Conservation (phyloP, 2,797 vertebrate species). For the Darevskia mixta region DNA sequence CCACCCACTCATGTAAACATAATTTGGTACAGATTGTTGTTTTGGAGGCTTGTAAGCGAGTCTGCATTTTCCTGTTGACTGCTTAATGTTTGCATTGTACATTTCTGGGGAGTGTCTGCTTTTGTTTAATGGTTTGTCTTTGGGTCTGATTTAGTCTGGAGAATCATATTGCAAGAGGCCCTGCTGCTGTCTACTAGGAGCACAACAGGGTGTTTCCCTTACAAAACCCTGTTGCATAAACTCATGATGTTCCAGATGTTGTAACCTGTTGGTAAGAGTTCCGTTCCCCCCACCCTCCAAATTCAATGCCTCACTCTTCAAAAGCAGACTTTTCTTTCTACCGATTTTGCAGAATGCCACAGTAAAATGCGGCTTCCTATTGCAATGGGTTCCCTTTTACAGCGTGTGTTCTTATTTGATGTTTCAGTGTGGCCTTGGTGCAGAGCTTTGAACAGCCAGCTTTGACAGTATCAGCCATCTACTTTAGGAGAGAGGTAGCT, state of each 20-base stretch:
- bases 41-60: not conserved
- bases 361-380: not conserved
- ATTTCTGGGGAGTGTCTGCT: slow-evolving; percentile 37
- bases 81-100: slow-evolving; percentile 12
- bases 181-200: slow-evolving; percentile 12
- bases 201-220: slow-evolving; percentile 29
- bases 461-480: not conserved
- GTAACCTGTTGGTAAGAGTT: slow-evolving; percentile 17
- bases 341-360: not conserved
- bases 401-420: not conserved
- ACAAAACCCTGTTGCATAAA: slow-evolving; percentile 24
- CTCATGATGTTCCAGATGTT: slow-evolving; percentile 5
- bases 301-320: not conserved
- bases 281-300: not conserved
- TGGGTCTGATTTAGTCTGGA: slow-evolving; percentile 29
- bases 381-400: not conserved
- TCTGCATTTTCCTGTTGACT: slow-evolving; percentile 37
- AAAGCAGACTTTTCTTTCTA: not conserved
- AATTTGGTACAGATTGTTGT: slow-evolving; percentile 17
- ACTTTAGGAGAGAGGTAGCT: not conserved
- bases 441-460: not conserved
- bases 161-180: slow-evolving; percentile 26
- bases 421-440: not conserved
- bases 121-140: slow-evolving; percentile 34
- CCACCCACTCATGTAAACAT: not conserved